Evolutionary conservation across 1,140 invertebrate species (phyloP), one percentile per base, ranked within the genome.

Genomic region (Harlomillsia oculata): DNA sequence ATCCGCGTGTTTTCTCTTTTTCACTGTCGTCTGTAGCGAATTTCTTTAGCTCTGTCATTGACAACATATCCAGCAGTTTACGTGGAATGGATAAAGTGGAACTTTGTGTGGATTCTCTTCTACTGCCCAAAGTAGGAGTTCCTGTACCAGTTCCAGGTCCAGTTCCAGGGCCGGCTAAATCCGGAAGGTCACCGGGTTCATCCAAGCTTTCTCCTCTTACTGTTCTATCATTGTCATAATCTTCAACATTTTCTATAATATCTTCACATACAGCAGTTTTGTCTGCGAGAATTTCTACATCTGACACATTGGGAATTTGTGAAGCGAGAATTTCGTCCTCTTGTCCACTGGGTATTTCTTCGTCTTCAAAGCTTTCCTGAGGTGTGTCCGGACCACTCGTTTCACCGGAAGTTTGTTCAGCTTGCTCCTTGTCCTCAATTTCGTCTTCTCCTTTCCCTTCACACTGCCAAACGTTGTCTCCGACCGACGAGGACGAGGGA

Each of bases 331-430:
- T n/a, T n/a, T n/a, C 39, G 5, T 41, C 20, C 29, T 70, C 67
- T 18, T 69, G 66, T 48, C 71, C 66, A 32, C 16, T 70, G 67
- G 50, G 62, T 18, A 71, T 75, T 9, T 48, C 45, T 58, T 82
- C 80, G 48, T 84, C 82, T 59, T 86, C 83, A 57, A 78, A 77
- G 63, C 82, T 84, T 41, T 81, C 77, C 21, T 79, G 76, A 1
- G 87, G 54, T 14, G 54, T 62, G 65, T 91, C 88, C 0, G 87
- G 87, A 1, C 87, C 87, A 9, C 86, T 88, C 8, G 88, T 91
- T 66, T 84, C 85, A 23, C 87, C 86, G 0, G 87, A 89, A 14
- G 84, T 85, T 16, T 59, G 55, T 46, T 69, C 53, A 74, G 71
- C 29, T 60, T 58, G 52, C 32, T 41, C 58, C 20, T 56, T 65